Evolutionary conservation across 2,113 vertebrate species (phyloP), one percentile per base, ranked within the genome.

Genomic region (Cervus canadensis): DNA sequence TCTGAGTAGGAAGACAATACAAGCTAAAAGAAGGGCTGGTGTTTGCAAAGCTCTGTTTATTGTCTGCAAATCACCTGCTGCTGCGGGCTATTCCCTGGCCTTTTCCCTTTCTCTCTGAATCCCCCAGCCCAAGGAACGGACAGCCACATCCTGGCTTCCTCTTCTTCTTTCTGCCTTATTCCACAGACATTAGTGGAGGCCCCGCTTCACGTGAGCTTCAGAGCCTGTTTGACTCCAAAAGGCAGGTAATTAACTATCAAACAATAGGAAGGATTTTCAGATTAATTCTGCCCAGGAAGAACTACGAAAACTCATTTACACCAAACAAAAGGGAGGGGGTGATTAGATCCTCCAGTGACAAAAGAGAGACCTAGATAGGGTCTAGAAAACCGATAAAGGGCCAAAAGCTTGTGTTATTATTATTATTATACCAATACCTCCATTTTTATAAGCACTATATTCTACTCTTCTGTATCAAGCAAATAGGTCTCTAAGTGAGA

Each of bases 191-290:
- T 0, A 25, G 36, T 2, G 0, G 67, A n/a, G 26, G 71, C 62
- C 60, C 62, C 16, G 5, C 25, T 85, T 71, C 87, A 84, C 96
- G 64, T 62, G 84, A 89, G 79, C 81, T 92, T 89, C 43, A 43
- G 50, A 85, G 13, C 90, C 93, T 93, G 97, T 91, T 97, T 3
- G 87, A 96, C 97, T 98, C 87, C 14, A 0, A 67, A 33, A 97
- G 98, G 97, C 98, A 98, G 98, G 98, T 98, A 99, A 99, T 99
- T 99, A 99, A 98, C 98, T 98, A 95, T 91, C 98, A 98, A 97
- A 99, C 98, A 99, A 99, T 98, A 97, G 98, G 91, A 96, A 86
- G 99, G 98, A 98, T 99, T 98, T 99, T 98, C 95, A 98, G 99
- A 99, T 99, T 99, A 99, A 99, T 97, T 97, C 74, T 13, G 67